A percentile compares a stretch with the other conserved stretches of the same genome.
phyloP scores from a whole-genome alignment of 2,797 vertebrate species.

The Salarias fasciatus region DNA sequence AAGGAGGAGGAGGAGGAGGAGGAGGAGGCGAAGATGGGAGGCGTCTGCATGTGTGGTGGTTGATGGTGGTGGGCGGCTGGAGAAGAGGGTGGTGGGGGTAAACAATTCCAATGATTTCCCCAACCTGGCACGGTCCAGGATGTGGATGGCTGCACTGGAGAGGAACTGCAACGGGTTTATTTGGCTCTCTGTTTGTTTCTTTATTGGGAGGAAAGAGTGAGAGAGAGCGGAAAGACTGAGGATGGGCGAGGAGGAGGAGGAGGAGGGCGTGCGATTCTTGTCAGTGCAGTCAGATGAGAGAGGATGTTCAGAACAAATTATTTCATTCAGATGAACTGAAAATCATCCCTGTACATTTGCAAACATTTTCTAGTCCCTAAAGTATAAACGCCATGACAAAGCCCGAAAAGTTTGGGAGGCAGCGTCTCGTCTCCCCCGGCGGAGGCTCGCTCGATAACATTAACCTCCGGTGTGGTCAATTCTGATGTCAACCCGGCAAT shows the following conservation, averaged over 20 bases:
- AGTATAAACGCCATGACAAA: conserved; percentile 32
- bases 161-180: conserved; percentile 77
- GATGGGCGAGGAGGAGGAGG: conserved; percentile 10
- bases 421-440: conserved; percentile 32
- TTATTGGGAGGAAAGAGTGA: conserved; percentile 68
- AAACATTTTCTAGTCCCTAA: conserved; percentile 54
- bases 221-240: conserved; percentile 24
- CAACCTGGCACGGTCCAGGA: conserved; percentile 79
- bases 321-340: conserved; percentile 69
- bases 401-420: conserved; percentile 30
- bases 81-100: conserved; percentile 36
- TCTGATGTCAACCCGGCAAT: conserved; percentile 65
- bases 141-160: conserved; percentile 82
- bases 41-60: conserved; percentile 34
- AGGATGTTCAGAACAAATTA: conserved; percentile 71
- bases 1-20: conserved; percentile 45
- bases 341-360: conserved; percentile 65
- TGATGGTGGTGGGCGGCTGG: conserved; percentile 5
- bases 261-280: conserved; percentile 64
- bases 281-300: conserved; percentile 64
- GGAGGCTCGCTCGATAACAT: conserved; percentile 57
- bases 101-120: conserved; percentile 82
- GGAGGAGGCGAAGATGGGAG: conserved; percentile 72
- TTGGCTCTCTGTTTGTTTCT: conserved; percentile 79
- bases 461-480: conserved; percentile 59